Evolutionary conservation across 2,113 vertebrate genomes (phyloP), one percentile per base, ranked within the genome.

Genomic region (Coreoperca whiteheadi): DNA sequence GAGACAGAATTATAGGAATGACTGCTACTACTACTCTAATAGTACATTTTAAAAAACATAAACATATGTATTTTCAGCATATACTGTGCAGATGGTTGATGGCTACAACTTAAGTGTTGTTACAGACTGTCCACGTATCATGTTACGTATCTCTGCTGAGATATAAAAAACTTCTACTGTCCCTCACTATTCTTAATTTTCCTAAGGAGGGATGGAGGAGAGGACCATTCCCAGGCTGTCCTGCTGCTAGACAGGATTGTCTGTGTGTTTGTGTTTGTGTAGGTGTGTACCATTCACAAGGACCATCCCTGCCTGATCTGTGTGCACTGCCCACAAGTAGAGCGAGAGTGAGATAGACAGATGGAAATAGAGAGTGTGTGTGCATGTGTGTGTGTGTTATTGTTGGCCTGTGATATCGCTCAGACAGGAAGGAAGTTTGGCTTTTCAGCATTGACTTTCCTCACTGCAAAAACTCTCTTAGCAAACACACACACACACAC

Each of bases 351-450:
- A 4, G 69, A 56, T n/a, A 63, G 57, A 73, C 10, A 66, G 64
- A 89, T 81, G 60, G 63, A 84, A 83, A 76, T 12, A 30, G 68
- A 65, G 67, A 11, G 60, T 21, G 34, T 51, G 75, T 65, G 74
- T 48, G 41, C 30, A 51, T 63, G 54, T 51, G 60, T 12, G 51
- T 86, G 71, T 73, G 79, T 91, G 82, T 90, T 91, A 25, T 88
- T 82, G 48, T 91, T 93, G 91, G 89, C 77, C 50, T 74, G 56
- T 78, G 74, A 79, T 88, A 78, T 85, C 69, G 12, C 67, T 87
- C 85, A 92, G 87, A 88, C 91, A 91, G 89, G 90, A 92, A 93
- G 91, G 90, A 93, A 88, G 87, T 89, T 84, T 64, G 87, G 79
- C 74, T 85, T 87, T 91, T 67, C 64, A 76, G 82, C 74, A 68